Evolutionary conservation across 2,797 vertebrate genomes (phyloP).

Genomic region (Smutsia gigantea): DNA sequence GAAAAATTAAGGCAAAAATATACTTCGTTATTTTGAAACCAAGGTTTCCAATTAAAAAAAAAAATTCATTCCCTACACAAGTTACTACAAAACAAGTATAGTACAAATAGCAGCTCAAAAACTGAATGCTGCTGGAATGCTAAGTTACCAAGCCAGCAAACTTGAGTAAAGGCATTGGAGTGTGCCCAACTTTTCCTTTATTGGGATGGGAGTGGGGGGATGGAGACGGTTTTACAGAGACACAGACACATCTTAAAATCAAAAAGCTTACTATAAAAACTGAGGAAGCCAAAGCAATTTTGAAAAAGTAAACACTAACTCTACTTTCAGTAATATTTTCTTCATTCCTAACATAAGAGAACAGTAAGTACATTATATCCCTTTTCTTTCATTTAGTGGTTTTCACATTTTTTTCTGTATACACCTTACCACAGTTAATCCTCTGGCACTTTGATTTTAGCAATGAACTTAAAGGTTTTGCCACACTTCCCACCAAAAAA

Average conservation of each 20-base stretch:
- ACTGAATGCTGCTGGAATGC: neutral
- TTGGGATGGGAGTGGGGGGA: neutral
- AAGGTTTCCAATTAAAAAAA: neutral
- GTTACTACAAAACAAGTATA: neutral
- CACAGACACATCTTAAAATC: neutral
- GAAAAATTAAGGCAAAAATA: neutral
- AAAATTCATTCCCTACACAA: neutral
- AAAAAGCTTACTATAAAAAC: constrained; percentile 14
- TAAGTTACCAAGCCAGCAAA: neutral
- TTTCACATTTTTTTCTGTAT: constrained; percentile 41
- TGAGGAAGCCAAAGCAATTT: constrained; percentile 1
- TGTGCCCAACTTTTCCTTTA: constrained; percentile 20
- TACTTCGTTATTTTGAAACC: constrained; percentile 54
- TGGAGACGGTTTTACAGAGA: no score
- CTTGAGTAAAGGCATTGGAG: neutral
- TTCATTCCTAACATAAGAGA: neutral
- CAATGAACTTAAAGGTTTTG: constrained; percentile 9
- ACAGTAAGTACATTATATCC: neutral
- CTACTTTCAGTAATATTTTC: constrained; percentile 35
- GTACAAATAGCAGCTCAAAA: constrained; percentile 7
- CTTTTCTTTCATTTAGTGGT: neutral
- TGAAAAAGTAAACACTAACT: constrained; percentile 38
- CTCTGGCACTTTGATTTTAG: neutral
- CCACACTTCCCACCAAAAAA: neutral
- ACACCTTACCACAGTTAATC: neutral